Evolutionary conservation across 2,888 invertebrate species (phyloP).

Genomic region (Colletes collaris): DNA sequence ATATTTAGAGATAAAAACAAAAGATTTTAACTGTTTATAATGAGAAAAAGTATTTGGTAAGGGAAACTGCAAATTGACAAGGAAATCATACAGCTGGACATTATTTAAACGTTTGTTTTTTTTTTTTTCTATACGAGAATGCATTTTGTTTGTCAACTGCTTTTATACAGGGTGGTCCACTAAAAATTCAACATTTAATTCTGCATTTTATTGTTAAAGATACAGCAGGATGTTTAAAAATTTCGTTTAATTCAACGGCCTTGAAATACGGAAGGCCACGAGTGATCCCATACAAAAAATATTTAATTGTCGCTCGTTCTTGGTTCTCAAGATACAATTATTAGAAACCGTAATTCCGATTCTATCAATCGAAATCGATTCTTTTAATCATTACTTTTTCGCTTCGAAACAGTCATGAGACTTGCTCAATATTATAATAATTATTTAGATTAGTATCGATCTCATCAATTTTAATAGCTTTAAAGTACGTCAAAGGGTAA

Average conservation of each 20-base stretch:
- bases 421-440: no score
- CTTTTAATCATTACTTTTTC: no score
- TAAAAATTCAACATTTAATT: constrained; percentile 5
- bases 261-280: no score
- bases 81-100: not conserved
- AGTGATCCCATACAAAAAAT: no score
- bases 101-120: constrained; percentile 7
- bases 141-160: constrained; percentile 33
- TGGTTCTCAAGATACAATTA: no score
- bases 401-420: no score
- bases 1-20: constrained; percentile 15
- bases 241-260: not conserved
- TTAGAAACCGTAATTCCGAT: no score
- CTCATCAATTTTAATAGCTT: no score
- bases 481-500: no score
- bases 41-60: constrained; percentile 1
- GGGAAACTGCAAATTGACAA: constrained; percentile 12
- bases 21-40: constrained; percentile 6
- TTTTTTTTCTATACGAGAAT: not conserved
- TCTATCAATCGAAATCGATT: no score
- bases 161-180: constrained; percentile 41
- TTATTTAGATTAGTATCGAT: no score
- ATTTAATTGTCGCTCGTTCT: no score
- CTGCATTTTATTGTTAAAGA: not conserved
- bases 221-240: not conserved